Conservation (phyloP, 2,797 vertebrate species). For the Nyctibius grandis region DNA sequence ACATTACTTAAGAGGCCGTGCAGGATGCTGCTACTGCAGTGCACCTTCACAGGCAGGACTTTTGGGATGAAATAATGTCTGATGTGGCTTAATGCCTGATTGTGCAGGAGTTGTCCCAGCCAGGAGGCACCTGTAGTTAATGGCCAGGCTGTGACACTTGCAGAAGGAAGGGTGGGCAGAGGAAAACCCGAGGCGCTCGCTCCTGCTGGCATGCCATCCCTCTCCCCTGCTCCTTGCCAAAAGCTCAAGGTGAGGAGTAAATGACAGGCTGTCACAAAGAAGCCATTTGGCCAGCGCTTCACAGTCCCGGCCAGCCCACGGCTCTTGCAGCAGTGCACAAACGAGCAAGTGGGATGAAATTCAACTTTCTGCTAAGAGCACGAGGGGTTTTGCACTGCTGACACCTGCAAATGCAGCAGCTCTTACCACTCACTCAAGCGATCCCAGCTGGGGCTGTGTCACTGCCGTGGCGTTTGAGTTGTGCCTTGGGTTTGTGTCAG, state of each 20-base stretch:
- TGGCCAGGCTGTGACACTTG: not conserved
- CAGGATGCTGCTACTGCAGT: not conserved
- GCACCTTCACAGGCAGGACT: not conserved
- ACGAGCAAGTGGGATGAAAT: not conserved
- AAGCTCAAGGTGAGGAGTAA: constrained; percentile 23
- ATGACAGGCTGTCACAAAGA: not conserved
- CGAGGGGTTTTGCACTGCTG: not conserved
- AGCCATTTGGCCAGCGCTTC: not conserved
- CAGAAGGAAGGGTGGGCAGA: not conserved
- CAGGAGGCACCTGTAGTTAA: not conserved
- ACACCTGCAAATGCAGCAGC: not conserved
- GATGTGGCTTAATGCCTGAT: not conserved
- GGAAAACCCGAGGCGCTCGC: not conserved
- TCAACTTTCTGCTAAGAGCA: not conserved
- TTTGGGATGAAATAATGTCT: not conserved
- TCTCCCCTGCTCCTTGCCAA: not conserved
- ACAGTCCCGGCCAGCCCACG: fast-evolving
- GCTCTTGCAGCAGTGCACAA: not conserved
- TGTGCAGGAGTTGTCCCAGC: not conserved
- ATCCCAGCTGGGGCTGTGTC: not conserved
- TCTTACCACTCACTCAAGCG: fast-evolving
- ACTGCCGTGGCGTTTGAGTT: not conserved
- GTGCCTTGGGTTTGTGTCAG: not conserved
- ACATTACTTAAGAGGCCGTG: not conserved
- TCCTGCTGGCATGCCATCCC: not conserved